Conservation (phyloP, 2,797 vertebrate species). For the Coendou prehensilis region DNA sequence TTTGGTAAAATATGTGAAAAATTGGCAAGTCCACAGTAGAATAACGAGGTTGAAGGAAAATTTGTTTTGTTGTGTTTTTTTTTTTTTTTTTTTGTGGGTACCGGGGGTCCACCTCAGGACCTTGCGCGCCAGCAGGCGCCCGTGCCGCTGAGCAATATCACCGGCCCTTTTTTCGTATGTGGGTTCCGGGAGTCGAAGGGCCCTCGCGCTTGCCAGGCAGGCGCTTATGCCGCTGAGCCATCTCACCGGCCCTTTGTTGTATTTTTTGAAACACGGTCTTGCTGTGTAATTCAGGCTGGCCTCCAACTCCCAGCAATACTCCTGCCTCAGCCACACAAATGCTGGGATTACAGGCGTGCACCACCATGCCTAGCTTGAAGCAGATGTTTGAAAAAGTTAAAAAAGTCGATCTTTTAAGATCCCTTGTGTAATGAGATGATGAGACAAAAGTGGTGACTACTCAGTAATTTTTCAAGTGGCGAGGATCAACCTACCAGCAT, state of each 20-base stretch:
- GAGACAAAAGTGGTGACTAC: neutral
- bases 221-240: too few species aligned
- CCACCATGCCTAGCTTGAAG: neutral
- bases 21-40: neutral
- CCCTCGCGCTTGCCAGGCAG: too few species aligned
- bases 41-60: neutral
- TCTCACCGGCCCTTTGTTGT: too few species aligned
- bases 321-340: neutral
- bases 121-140: too few species aligned
- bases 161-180: too few species aligned
- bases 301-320: neutral
- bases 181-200: too few species aligned
- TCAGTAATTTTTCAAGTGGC: neutral
- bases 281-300: neutral
- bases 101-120: too few species aligned
- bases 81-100: neutral
- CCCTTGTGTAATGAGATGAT: neutral
- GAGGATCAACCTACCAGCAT: neutral
- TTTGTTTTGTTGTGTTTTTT: neutral
- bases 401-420: neutral
- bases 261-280: neutral
- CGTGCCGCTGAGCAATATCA: too few species aligned
- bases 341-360: neutral
- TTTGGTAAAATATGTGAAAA: slow-evolving; percentile 35
- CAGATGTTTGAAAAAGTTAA: slow-evolving; percentile 16